Evolutionary conservation across 64 coral and sea anemone species (phyloP).

Genomic region (Hydrozoanthus tunicans): DNA sequence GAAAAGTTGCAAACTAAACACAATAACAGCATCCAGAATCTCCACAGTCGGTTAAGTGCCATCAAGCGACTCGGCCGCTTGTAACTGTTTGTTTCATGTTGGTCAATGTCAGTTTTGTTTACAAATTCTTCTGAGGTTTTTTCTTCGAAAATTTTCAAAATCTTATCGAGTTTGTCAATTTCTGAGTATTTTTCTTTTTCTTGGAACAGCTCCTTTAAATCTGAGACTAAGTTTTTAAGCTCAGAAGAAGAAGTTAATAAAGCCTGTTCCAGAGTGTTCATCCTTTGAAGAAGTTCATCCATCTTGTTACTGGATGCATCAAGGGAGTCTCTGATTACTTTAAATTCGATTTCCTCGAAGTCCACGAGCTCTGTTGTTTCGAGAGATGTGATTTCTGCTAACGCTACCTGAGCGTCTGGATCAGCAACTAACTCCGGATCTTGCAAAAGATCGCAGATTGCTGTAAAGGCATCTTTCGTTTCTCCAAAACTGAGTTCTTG

Average conservation of each 20-base stretch:
- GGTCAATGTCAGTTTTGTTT: neutral
- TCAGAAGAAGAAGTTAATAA: neutral
- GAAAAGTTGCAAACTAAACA: slow-evolving; percentile 16
- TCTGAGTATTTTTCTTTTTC: neutral
- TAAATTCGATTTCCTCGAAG: slow-evolving; percentile 69
- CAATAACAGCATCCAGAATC: neutral
- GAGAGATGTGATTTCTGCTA: slow-evolving; percentile 55
- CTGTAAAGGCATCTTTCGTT: slow-evolving; percentile 60
- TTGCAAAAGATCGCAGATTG: slow-evolving; percentile 66
- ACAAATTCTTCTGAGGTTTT: neutral
- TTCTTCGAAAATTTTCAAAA: slow-evolving; percentile 15
- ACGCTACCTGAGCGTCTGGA: slow-evolving; percentile 48
- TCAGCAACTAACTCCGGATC: slow-evolving; percentile 67
- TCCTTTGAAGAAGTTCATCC: slow-evolving; percentile 22
- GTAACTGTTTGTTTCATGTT: neutral
- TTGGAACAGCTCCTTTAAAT: neutral
- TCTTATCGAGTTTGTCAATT: neutral
- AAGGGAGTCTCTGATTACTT: slow-evolving; percentile 48
- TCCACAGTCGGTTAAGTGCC: slow-evolving; percentile 5
- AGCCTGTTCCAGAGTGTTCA: neutral
- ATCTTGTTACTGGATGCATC: slow-evolving; percentile 26
- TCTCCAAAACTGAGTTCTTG: slow-evolving; percentile 59
- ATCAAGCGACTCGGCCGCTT: neutral
- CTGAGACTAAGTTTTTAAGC: neutral
- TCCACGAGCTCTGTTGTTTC: slow-evolving; percentile 58